A percentile compares a stretch with the other conserved stretches of the same genome.
These are phyloP conservation scores for Drosophila demipolita DNA, from an alignment of 2,888 invertebrate genomes.

Conservation along the genomic window DNA sequence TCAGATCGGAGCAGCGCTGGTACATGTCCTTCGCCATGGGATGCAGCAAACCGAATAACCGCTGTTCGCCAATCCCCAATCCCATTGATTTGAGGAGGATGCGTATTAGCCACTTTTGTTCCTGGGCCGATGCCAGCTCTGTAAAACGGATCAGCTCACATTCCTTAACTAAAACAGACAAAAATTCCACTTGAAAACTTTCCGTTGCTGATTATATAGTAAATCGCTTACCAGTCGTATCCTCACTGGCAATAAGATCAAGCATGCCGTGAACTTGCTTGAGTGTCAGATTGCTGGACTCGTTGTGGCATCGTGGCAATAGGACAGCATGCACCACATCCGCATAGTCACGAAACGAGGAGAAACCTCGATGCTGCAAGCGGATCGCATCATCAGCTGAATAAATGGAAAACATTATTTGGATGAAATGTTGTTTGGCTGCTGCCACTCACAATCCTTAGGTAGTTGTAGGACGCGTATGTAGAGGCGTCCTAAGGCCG, in stretches of 20 bases:
- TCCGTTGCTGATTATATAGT: neutral
- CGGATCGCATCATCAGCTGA: slow-evolving; percentile 85
- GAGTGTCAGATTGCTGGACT: slow-evolving; percentile 87
- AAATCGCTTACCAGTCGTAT: slow-evolving; percentile 87
- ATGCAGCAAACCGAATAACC: slow-evolving; percentile 91
- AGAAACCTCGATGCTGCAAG: slow-evolving; percentile 68
- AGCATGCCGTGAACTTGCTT: slow-evolving; percentile 90
- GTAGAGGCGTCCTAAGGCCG: slow-evolving; percentile 89
- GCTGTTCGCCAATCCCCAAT: slow-evolving; percentile 90
- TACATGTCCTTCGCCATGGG: slow-evolving; percentile 92
- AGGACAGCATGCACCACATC: slow-evolving; percentile 91
- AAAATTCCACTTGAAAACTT: neutral
- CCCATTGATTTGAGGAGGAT: slow-evolving; percentile 94
- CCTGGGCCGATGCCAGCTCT: slow-evolving; percentile 89
- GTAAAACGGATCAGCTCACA: slow-evolving; percentile 89
- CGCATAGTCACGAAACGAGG: slow-evolving; percentile 89
- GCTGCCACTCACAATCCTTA: slow-evolving; percentile 86
- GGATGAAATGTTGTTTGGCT: neutral
- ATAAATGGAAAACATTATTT: neutral
- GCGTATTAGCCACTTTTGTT: slow-evolving; percentile 96
- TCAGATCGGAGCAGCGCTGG: slow-evolving; percentile 89
- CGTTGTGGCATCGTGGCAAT: slow-evolving; percentile 86
- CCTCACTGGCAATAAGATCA: slow-evolving; percentile 90
- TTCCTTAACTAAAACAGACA: slow-evolving; percentile 85
- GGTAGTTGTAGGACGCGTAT: slow-evolving; percentile 91